Percentiles rank a stretch among this genome's conserved stretches.
These are phyloP conservation scores for Ormia ochracea DNA, from an alignment of 2,888 invertebrate genomes.

Conservation along the genomic window DNA sequence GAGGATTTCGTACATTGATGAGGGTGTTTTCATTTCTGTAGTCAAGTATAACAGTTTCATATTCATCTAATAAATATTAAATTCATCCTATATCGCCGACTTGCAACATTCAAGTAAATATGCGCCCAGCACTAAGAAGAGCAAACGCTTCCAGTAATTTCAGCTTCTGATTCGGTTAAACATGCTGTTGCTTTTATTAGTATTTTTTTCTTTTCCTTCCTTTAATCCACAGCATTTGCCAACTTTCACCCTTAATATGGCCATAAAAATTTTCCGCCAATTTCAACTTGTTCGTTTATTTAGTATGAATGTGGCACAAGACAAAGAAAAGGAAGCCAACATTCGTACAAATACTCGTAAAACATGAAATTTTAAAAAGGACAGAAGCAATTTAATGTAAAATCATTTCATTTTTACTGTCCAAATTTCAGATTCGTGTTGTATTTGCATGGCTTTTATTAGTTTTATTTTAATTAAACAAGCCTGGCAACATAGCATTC, in stretches of 20 bases:
- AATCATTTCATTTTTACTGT: slow-evolving; percentile 9
- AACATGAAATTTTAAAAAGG: slow-evolving; percentile 43
- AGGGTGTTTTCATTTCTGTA: background rate
- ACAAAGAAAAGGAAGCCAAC: background rate
- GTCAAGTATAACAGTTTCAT: slow-evolving; percentile 52
- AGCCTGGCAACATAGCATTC: slow-evolving; percentile 36
- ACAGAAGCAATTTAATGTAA: slow-evolving; percentile 56
- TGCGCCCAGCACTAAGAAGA: background rate
- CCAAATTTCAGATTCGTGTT: slow-evolving; percentile 25
- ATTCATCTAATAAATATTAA: slow-evolving; percentile 16
- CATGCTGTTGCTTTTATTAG: slow-evolving; percentile 53
- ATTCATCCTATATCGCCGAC: background rate
- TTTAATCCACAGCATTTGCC: background rate
- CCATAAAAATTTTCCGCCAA: slow-evolving; percentile 60
- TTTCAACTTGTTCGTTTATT: slow-evolving; percentile 55
- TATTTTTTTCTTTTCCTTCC: background rate
- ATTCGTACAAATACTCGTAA: slow-evolving; percentile 14
- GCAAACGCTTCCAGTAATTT: slow-evolving; percentile 33
- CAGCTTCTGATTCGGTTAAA: slow-evolving; percentile 49
- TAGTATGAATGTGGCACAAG: slow-evolving; percentile 2
- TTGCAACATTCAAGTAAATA: background rate
- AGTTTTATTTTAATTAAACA: slow-evolving; percentile 36
- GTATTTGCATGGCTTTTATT: background rate
- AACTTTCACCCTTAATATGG: slow-evolving; percentile 48
- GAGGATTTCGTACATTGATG: background rate